Base-by-base conservation (phyloP, 1,140 invertebrate genomes). In the Liolophura sinensis region DNA sequence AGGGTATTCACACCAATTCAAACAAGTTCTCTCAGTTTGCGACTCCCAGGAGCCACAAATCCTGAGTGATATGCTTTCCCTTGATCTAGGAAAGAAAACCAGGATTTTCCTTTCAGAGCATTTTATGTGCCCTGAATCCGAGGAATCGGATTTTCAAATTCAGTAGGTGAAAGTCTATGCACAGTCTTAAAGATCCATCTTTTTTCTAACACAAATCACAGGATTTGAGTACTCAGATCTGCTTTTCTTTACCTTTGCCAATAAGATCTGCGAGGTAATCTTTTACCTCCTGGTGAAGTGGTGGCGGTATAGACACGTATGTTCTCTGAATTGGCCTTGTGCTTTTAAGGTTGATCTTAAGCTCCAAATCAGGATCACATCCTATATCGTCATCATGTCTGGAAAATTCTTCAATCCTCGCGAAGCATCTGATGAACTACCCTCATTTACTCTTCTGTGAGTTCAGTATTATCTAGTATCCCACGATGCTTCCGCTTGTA, bases 161-260 rank as follows among this genome's bases (percentile, higher is more conserved):
- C 48, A 68, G 11, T 24, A 24, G 25, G 20, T 62, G 59, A 54
- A 60, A 73, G 49, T 73, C 71, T n/a, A 70, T 60, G 56, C 68
- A 73, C 22, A 73, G 46, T 15, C 71, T 40, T 12, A 73, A 50
- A 11, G 12, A 56, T 5, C 31, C 20, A 64, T 67, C 59, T 58
- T 68, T 67, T 31, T 73, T 70, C 64, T 27, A 20, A 68, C 71
- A 40, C 73, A 59, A 25, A 75, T 69, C 0, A 75, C 50, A 1
- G 65, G 68, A 11, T 51, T 57, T 11, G 63, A 52, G 51, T 67
- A 70, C n/a, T 40, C 3, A 15, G 49, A 60, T 16, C 11, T 27
- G 11, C 62, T 68, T 25, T 55, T 57, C 9, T 49, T 18, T 3
- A 73, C 51, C 64, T 27, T 59, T 60, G 18, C 48, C 22, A 3